Evolutionary conservation across 1,140 invertebrate species (phyloP).

Genomic region (Ephestia elutella): DNA sequence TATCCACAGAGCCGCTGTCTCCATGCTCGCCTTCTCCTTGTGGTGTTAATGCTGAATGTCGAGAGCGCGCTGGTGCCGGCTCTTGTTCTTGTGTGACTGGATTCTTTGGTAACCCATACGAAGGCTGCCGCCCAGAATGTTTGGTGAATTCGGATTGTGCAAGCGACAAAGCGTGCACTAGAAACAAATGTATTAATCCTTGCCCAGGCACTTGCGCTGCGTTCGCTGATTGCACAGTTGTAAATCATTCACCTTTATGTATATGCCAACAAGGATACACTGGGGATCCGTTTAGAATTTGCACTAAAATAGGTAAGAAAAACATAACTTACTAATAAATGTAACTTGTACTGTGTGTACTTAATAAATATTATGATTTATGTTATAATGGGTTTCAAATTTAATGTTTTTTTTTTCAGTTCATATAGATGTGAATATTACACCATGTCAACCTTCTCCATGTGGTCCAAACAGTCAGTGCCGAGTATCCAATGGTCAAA

Average conservation of each 20-base stretch:
- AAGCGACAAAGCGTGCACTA: constrained; percentile 79
- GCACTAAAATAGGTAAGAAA: constrained; percentile 52
- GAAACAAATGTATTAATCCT: constrained; percentile 82
- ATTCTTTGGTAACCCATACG: constrained; percentile 74
- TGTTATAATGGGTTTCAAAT: too few species aligned
- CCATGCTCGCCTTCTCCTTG: constrained; percentile 78
- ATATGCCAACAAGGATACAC: constrained; percentile 81
- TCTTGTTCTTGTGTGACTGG: constrained; percentile 75
- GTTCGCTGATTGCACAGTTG: constrained; percentile 82
- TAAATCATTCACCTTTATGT: constrained; percentile 86
- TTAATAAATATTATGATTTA: too few species aligned
- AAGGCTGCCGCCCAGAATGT: constrained; percentile 74
- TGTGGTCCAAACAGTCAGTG: constrained; percentile 83
- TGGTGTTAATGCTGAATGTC: constrained; percentile 76
- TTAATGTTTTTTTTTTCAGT: neutral
- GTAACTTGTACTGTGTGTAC: too few species aligned
- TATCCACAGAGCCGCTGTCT: constrained; percentile 37
- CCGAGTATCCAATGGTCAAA: constrained; percentile 72
- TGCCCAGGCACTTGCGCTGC: constrained; percentile 83
- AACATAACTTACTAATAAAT: too few species aligned
- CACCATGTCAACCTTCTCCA: constrained; percentile 80
- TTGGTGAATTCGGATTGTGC: constrained; percentile 76
- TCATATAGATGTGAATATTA: constrained; percentile 19
- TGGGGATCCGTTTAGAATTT: constrained; percentile 82
- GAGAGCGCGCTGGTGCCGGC: constrained; percentile 73